These are phyloP conservation scores for Sturnira hondurensis DNA, from an alignment of 2,113 vertebrate genomes.

Conservation along the genomic window DNA sequence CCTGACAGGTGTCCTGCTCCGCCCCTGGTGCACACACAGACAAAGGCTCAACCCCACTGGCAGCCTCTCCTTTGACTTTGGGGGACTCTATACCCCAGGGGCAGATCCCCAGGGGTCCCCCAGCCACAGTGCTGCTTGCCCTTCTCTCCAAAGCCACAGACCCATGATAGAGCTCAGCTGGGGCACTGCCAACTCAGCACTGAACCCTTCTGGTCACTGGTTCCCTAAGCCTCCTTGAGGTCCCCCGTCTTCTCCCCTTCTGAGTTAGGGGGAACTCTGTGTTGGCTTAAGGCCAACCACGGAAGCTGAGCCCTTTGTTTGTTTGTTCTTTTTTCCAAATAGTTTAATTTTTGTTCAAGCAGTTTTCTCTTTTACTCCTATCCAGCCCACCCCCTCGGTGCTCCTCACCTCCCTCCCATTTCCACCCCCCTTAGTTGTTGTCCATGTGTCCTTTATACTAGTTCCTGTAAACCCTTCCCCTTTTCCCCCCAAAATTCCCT, in stretches of 20 bases:
- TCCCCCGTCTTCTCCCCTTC: neutral
- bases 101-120: neutral
- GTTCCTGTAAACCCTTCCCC: too few relatives aligned
- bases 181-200: neutral
- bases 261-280: too few relatives aligned
- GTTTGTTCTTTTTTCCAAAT: too few relatives aligned
- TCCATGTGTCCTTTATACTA: too few relatives aligned
- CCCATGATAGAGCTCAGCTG: accelerated
- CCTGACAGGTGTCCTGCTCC: neutral
- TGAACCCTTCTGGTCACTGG: neutral
- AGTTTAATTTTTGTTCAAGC: too few relatives aligned
- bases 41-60: neutral
- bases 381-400: too few relatives aligned
- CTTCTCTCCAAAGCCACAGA: neutral
- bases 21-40: neutral
- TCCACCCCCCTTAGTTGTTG: too few relatives aligned
- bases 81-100: neutral
- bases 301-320: neutral
- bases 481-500: too few relatives aligned
- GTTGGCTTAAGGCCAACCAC: neutral
- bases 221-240: neutral
- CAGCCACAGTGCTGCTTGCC: neutral
- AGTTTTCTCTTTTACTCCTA: too few relatives aligned
- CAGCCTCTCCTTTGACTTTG: neutral
- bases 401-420: too few relatives aligned